These are phyloP conservation scores for Tenthredo livida DNA, from an alignment of 2,888 invertebrate species.

Conservation along the genomic window DNA sequence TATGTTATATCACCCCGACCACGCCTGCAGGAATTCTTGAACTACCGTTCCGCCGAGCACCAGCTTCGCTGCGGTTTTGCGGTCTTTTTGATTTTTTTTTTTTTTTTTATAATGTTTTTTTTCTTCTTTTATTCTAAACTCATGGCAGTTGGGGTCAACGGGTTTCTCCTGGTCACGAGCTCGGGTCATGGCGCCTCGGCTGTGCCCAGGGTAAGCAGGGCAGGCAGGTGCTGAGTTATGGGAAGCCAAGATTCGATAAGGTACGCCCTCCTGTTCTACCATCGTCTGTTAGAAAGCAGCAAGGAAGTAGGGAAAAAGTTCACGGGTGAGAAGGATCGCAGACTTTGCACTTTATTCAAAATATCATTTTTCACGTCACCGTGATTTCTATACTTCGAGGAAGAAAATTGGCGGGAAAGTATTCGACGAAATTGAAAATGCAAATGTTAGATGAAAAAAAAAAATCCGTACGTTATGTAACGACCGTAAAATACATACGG, in stretches of 20 bases:
- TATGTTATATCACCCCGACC: constrained; percentile 14
- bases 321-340: constrained; percentile 5
- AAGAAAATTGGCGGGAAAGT: background rate
- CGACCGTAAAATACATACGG: background rate
- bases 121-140: constrained; percentile 10
- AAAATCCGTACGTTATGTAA: background rate
- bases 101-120: background rate
- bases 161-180: constrained; percentile 50
- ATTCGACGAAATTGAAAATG: constrained; percentile 36
- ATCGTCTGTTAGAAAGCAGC: background rate
- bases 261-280: constrained; percentile 43
- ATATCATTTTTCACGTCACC: constrained; percentile 26
- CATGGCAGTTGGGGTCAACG: constrained; percentile 44
- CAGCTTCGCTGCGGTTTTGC: constrained; percentile 7
- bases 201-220: constrained; percentile 41
- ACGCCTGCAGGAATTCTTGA: constrained; percentile 37
- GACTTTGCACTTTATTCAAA: constrained; percentile 44
- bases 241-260: constrained; percentile 48
- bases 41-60: constrained; percentile 37
- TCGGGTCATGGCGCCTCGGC: constrained; percentile 45
- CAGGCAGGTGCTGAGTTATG: constrained; percentile 51
- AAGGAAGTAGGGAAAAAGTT: constrained; percentile 9
- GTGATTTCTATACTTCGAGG: background rate
- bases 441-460: constrained; percentile 31
- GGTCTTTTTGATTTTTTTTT: background rate